These are phyloP conservation scores for Baryphthengus martii DNA, from an alignment of 2,113 vertebrate species.

Conservation along the genomic window DNA sequence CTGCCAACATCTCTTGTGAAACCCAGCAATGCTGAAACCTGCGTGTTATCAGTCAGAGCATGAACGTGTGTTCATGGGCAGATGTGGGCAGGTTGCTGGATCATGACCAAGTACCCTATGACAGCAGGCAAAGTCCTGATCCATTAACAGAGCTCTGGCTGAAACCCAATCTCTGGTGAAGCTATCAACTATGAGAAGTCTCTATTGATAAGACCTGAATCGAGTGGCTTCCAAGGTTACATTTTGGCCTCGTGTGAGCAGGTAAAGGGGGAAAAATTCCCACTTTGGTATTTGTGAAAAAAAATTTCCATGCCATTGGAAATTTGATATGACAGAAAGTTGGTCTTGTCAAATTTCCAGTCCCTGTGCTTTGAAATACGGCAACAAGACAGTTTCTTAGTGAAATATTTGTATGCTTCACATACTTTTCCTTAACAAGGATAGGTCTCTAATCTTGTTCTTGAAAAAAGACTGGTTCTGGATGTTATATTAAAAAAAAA, in stretches of 20 bases:
- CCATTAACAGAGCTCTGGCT: background rate
- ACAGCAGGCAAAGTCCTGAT: background rate
- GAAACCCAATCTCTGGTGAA: background rate
- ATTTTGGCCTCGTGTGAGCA: background rate
- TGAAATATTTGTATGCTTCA: background rate
- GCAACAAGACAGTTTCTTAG: background rate
- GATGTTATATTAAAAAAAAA: background rate
- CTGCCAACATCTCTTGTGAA: background rate
- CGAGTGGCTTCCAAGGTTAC: background rate
- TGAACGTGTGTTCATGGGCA: background rate
- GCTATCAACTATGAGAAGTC: background rate
- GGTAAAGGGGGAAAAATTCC: background rate
- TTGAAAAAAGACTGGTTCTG: background rate
- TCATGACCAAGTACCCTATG: accelerated
- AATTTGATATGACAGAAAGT: background rate
- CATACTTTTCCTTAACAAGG: background rate
- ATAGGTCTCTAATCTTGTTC: background rate
- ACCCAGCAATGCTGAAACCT: background rate
- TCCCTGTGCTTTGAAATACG: background rate
- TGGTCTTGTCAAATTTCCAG: background rate
- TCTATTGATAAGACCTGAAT: background rate
- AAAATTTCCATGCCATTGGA: background rate
- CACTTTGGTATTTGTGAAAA: background rate
- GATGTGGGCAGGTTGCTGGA: background rate
- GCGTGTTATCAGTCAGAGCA: background rate